Evolutionary conservation across 2,888 invertebrate genomes (phyloP), one percentile per base, ranked within the genome.

Genomic region (Terebella lapidaria): DNA sequence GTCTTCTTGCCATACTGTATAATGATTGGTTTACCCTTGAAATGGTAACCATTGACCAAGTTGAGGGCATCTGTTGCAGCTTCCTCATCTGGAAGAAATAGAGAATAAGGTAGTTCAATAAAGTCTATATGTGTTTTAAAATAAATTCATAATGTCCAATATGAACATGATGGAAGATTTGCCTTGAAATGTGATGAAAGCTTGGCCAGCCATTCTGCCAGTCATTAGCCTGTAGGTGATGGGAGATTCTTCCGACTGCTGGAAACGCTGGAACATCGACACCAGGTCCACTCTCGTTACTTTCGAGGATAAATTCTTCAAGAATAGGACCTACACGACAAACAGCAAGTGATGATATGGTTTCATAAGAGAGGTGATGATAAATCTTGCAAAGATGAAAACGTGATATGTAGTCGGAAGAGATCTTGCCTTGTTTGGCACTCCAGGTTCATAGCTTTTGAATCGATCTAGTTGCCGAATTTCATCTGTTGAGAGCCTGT

Each of bases 21-120:
- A 28, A 78, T 70, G 3, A 78, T 65, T 3, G 75, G 76, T 60
- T 71, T 74, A 26, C 70, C 74, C 45, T 72, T 72, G 22, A 74
- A 69, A n/a, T 69, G 57, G 62, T 73, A 77, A 4, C 75, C 75
- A 66, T 75, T 71, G 5, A 73, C 65, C n/a, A 74, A 58, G 3
- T 68, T 53, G 52, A 75, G 53, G 1, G 75, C 75, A 29, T 56
- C 46, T 1, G 53, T 60, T 1, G 74, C 72, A 25, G 66, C 63
- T 2, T 65, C 62, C 26, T 26, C 54, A 61, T 59, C 73, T 74
- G 67, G 49, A 71, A 49, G n/a, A n/a, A n/a, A n/a, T n/a, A n/a
- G n/a, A n/a, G n/a, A n/a, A n/a, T n/a, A n/a, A n/a, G n/a, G n/a
- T n/a, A n/a, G n/a, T n/a, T n/a, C n/a, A n/a, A n/a, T n/a, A n/a